Base-by-base conservation (phyloP, 2,113 vertebrate species). In the Lophotis ruficrista region DNA sequence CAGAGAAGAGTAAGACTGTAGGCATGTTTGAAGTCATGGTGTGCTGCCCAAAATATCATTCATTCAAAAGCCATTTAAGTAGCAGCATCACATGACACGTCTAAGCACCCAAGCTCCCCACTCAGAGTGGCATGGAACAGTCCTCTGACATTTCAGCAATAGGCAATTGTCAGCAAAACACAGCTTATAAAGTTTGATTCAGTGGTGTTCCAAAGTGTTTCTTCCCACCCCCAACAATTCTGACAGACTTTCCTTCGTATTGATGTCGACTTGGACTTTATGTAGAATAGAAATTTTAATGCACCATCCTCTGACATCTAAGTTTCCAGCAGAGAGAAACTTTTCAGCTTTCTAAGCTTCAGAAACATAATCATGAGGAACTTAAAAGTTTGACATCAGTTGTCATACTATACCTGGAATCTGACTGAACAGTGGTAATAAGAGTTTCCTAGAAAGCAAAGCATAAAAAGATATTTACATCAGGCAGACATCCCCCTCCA, bases 371-470 rank as follows among this genome's bases (percentile, higher is more conserved):
- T 30, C 8, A 58, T 10, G 7, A 86, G 25, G 16, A 83, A 51
- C 16, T 76, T 64, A 0, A 27, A 27, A 66, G 38, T 89, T 28
- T 72, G 45, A 61, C 38, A 68, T 47, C 15, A 87, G 37, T 62
- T 85, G 7, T 5, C 57, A 84, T 88, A 93, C 96, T 79, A 22
- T 98, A 98, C 98, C 98, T 98, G 94, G 97, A 90, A 71, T 87
- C 86, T 65, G 98, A 98, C 8, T 98, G 94, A 24, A 38, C 4
- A 43, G 98, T 98, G 20, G 98, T 98, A 80, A 98, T 96, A 37
- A 98, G 96, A 61, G 95, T 89, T 57, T 98, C 98, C 98, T 98
- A 96, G 60, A 98, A 98, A 80, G 88, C 37, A 96, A 97, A 94
- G 48, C 57, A 93, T 56, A 92, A 68, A 13, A 33, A 95, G 50